Percentiles rank a stretch among this genome's conserved stretches.
Evolutionary conservation across 92 coral and sea anemone species (phyloP).

Genomic region (Parazoanthus swiftii): DNA sequence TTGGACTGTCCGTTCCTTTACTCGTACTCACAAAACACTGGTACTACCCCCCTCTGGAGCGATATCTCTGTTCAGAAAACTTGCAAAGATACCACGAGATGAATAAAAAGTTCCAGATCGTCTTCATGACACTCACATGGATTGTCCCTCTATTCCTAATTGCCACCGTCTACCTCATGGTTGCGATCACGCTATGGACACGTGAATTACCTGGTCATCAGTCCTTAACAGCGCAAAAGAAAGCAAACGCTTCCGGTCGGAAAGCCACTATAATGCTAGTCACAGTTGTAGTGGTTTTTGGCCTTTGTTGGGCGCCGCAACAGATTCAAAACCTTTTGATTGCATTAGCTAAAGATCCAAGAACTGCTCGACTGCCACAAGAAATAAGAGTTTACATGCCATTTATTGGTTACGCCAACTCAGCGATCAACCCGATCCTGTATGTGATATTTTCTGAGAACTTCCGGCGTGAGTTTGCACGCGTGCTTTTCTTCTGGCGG

Average conservation of each 20-base stretch:
- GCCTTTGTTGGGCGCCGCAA: conserved; percentile 78
- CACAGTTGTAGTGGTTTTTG: conserved; percentile 84
- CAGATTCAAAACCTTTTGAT: conserved; percentile 72
- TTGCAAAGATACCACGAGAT: conserved; percentile 2
- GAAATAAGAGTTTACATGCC: conserved; percentile 60
- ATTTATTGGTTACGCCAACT: conserved; percentile 72
- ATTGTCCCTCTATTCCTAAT: conserved; percentile 65
- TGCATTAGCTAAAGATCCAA: conserved; percentile 32
- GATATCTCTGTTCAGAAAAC: conserved; percentile 46
- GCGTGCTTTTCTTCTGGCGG: conserved; percentile 58
- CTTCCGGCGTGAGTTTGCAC: conserved; percentile 73
- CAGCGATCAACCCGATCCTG: conserved; percentile 76
- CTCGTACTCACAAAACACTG: conserved; percentile 43
- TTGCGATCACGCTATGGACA: conserved; percentile 64
- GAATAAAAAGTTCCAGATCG: conserved; percentile 22
- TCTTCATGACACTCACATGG: conserved; percentile 57
- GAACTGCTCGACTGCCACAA: conserved; percentile 23
- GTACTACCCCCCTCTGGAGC: conserved; percentile 7
- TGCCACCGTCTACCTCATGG: conserved; percentile 56
- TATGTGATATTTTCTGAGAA: conserved; percentile 81
- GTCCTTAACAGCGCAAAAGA: conserved; percentile 70
- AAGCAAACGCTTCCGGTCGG: conserved; percentile 71
- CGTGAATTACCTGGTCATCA: conserved; percentile 79
- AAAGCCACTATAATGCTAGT: conserved; percentile 81
- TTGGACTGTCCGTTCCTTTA: conserved; percentile 60